phyloP scores from a whole-genome alignment of 1,140 invertebrate species.

The Galleria mellonella region DNA sequence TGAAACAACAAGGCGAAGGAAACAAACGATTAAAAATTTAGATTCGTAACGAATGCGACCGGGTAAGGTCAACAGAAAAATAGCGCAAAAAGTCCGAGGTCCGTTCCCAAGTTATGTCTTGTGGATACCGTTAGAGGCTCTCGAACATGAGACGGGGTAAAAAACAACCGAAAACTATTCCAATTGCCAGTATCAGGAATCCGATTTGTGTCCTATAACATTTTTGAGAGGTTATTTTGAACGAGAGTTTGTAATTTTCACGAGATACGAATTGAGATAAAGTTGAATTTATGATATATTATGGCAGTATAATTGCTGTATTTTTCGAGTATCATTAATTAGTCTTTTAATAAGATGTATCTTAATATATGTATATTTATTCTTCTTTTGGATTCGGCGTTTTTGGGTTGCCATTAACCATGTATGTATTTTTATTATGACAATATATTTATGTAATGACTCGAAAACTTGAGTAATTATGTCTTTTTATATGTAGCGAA shows the following conservation, averaged over 20 bases:
- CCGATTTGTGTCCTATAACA: constrained; percentile 58
- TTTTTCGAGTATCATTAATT: too few species aligned
- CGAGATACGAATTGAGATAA: too few species aligned
- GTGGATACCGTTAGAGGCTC: constrained; percentile 61
- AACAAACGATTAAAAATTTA: constrained; percentile 22
- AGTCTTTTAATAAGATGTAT: too few species aligned
- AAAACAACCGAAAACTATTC: constrained; percentile 68
- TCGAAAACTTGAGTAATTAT: too few species aligned
- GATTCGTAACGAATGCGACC: constrained; percentile 35
- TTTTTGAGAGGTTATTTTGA: constrained; percentile 10
- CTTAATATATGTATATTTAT: too few species aligned
- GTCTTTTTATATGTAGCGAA: too few species aligned
- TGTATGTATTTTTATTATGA: too few species aligned
- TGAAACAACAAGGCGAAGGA: neutral
- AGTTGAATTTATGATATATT: too few species aligned
- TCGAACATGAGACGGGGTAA: constrained; percentile 47
- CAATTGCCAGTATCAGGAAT: constrained; percentile 70
- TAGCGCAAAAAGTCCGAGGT: constrained; percentile 58
- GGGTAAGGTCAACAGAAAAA: constrained; percentile 59
- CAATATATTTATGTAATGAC: too few species aligned
- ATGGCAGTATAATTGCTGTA: too few species aligned
- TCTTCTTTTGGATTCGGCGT: too few species aligned
- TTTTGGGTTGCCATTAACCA: too few species aligned
- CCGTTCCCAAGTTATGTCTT: constrained; percentile 64
- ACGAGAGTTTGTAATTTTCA: neutral